Base-by-base conservation (phyloP, 1,140 invertebrate genomes). In the Nixonia krombeini region DNA sequence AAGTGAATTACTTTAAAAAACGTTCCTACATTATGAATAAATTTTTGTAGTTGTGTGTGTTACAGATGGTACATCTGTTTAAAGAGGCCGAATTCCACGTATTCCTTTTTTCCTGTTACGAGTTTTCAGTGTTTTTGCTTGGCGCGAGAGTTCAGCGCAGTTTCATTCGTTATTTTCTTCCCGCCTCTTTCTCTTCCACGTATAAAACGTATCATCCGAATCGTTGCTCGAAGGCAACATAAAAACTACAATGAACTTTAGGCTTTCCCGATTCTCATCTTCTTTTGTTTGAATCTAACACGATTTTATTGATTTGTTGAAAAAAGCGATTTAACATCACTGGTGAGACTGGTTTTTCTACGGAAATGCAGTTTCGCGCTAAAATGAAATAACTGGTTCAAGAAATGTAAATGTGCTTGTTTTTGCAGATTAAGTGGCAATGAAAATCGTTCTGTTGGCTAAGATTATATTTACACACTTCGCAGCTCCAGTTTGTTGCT, bases 161-260 rank as follows among this genome's bases (percentile, higher is more conserved):
- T 46, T 65, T 33, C 38, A 47, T 52, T 57, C 53, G 47, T 65
- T 65, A 65, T 65, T 57, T 65, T 51, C 25, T 45, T 47, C 28
- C 49, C 35, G 16, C 31, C 41, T 46, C 12, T 46, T 46, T 10
- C 28, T 17, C 13, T 16, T 9, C 10, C 31, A 9, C 49, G 28
- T 38, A 33, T 45, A 46, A 64, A 64, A 51, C 46, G 46, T 63
- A 63, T 56, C 51, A 56, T 50, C 51, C 44, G 15, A 47, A 53
- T 38, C 31, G 40, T 49, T 29, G 50, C 59, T 50, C 26, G 33
- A 37, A 21, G 51, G 31, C 28, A 26, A 15, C 25, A 26, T 45
- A 56, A 64, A 64, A 64, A 64, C 23, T 52, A 45, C 46, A 64
- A 64, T 40, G 61, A 64, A 57, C 52, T 64, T 64, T 56, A 56